Evolutionary conservation across 2,888 invertebrate species (phyloP), one percentile per base, ranked within the genome.

Genomic region (Eulithis prunata): DNA sequence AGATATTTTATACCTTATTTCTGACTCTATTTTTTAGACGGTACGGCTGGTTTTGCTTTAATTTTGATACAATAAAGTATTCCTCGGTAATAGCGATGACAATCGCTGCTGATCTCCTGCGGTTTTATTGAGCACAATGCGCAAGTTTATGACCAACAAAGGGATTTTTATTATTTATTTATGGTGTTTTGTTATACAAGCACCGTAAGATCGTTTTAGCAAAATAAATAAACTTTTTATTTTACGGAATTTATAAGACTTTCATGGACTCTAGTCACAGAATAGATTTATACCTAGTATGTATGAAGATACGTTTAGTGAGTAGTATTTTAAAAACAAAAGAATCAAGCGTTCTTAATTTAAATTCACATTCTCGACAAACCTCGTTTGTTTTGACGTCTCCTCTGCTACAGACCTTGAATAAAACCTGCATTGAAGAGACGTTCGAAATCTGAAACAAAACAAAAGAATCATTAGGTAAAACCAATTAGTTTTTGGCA

Each of bases 371-470:
- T 14, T 71, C 12, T 62, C 55, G 52, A 57, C 55, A 62, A 74
- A 89, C 89, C 87, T 89, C 85, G 83, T 79, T 71, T 79, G 79
- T 80, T 41, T 77, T 76, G 71, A 77, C 79, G 83, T 85, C 78
- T 79, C 65, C 71, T 71, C 73, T 72, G 70, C 78, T 73, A 71
- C 75, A 71, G 58, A 65, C 81, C 80, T 75, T 76, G 64, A 64
- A 64, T 62, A 69, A 76, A 77, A 82, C 73, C 82, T 75, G 77
- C 90, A 88, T 90, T 76, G 80, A 81, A 84, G 80, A 80, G 53
- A 69, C 75, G 79, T 74, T 86, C 86, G 85, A 75, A 80, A 81
- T 89, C 90, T 89, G 86, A 47, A 88, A 88, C 55, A 76, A 77
- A 77, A 76, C 71, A 69, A 75, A 65, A 28, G 14, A 54, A 36